A percentile compares a stretch with the other conserved stretches of the same genome.
Evolutionary conservation across 2,888 invertebrate species (phyloP).

Genomic region (Brachyptera putata): DNA sequence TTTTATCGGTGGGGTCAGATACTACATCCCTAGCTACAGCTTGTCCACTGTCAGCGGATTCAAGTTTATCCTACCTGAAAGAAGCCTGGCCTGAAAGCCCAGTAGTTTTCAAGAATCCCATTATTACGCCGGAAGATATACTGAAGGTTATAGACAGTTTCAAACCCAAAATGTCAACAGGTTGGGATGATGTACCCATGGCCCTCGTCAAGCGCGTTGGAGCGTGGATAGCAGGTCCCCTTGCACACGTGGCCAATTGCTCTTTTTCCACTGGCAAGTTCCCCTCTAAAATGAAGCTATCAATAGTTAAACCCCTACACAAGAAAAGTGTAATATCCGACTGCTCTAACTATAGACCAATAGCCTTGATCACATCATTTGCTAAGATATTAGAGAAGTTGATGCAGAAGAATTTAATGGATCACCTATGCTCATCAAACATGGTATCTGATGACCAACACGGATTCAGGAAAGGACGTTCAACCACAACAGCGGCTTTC

Average conservation of each 20-base stretch:
- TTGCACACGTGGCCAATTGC: neutral
- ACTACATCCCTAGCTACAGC: no score
- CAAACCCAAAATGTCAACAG: conserved; percentile 1
- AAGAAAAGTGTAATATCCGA: neutral
- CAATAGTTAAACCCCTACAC: neutral
- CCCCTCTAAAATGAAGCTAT: neutral
- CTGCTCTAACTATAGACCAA: neutral
- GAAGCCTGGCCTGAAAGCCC: no score
- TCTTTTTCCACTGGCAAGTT: neutral
- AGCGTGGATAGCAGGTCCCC: neutral
- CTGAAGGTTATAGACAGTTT: neutral
- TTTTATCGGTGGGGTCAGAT: no score
- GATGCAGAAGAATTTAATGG: neutral
- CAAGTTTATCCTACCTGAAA: no score
- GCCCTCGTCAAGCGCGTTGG: neutral
- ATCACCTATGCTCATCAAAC: neutral
- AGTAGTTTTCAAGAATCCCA: neutral
- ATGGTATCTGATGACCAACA: neutral
- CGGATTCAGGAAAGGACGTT: no score
- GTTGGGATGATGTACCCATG: conserved; percentile 14
- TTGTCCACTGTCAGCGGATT: no score
- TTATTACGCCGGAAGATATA: neutral
- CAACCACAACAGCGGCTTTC: neutral
- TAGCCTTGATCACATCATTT: neutral
- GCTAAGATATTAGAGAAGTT: neutral